Base-by-base conservation (phyloP, 2,888 invertebrate genomes). In the Azorinus chamasolen region DNA sequence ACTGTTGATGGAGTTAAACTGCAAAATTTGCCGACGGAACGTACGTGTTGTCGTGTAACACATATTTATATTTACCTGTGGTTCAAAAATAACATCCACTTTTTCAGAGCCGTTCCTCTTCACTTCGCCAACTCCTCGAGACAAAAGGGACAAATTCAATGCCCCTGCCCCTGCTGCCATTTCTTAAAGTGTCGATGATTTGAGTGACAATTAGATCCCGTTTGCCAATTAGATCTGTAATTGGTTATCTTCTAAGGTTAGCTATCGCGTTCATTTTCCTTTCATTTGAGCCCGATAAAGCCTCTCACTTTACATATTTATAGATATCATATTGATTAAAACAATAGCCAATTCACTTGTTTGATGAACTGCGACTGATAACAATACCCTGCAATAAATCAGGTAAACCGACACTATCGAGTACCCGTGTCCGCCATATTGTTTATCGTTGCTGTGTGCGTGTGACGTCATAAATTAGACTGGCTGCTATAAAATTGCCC, bases 51-150 rank as follows among this genome's bases (percentile, higher is more conserved):
- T n/a, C n/a, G n/a, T n/a, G n/a, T n/a, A n/a, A n/a, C n/a, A n/a
- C n/a, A n/a, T n/a, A n/a, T n/a, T n/a, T n/a, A n/a, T n/a, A n/a
- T 80, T 59, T 87, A 92, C 92, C 91, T 91, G 89, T 66, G 91
- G 91, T 76, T 92, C 92, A 46, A 92, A 83, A 22, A 88, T 83
- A 18, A 92, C 91, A 74, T 92, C 91, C 25, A 92, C 87, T 81
- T 88, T 91, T 63, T 92, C 91, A 37, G 90, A 86, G n/a, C 91
- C 91, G 84, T 91, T 91, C 73, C 81, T 86, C 32, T 88, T 84
- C 22, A 92, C 89, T 79, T 91, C 90, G 5, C 92, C 92, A 27
- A 92, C 82, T 8, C 92, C 92, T 51, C 92, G 83, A 41, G 91
- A 90, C 51, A 92, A 84, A 16, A 91, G 87, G 10, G 92, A 92